phyloP scores from a whole-genome alignment of 2,797 vertebrate genomes.

The Microchirus variegatus region DNA sequence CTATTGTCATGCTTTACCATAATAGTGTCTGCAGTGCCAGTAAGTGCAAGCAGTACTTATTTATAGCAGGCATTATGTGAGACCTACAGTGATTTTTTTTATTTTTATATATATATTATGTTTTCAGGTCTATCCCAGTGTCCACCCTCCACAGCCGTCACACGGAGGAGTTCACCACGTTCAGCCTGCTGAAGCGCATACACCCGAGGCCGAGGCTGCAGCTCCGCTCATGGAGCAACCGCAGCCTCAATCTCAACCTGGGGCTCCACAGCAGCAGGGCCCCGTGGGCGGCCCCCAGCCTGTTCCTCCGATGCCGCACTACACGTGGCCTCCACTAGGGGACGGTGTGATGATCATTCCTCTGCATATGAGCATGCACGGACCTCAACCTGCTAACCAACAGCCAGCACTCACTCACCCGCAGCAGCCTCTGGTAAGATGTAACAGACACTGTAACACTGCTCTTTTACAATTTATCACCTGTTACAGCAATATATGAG shows the following conservation, averaged over 20 bases:
- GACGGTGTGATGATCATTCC: slow-evolving; percentile 43
- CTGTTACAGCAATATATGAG: not conserved
- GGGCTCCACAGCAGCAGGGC: slow-evolving; percentile 27
- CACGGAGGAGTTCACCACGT: slow-evolving; percentile 24
- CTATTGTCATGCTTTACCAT: slow-evolving; percentile 42
- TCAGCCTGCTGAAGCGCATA: slow-evolving; percentile 29
- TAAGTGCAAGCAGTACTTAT: slow-evolving; percentile 39
- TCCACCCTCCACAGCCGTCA: slow-evolving; percentile 11
- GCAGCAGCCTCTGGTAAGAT: slow-evolving; percentile 60
- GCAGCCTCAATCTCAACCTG: slow-evolving; percentile 39
- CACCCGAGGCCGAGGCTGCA: slow-evolving; percentile 23
- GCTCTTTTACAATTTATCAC: not conserved
- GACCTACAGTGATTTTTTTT: not conserved
- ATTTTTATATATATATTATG: no score
- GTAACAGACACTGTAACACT: no score
- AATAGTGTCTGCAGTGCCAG: slow-evolving; percentile 51
- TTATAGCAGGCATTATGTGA: not conserved
- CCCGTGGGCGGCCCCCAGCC: slow-evolving; percentile 17
- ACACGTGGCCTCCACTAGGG: slow-evolving; percentile 52
- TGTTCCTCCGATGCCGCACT: slow-evolving; percentile 35
- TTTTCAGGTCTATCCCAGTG: slow-evolving; percentile 44
- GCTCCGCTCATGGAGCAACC: slow-evolving; percentile 39
- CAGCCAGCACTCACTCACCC: slow-evolving; percentile 40
- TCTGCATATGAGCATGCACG: slow-evolving; percentile 25
- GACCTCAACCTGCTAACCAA: slow-evolving; percentile 45